phyloP scores from a whole-genome alignment of 2,888 invertebrate genomes.

The Drosophila koepferae region DNA sequence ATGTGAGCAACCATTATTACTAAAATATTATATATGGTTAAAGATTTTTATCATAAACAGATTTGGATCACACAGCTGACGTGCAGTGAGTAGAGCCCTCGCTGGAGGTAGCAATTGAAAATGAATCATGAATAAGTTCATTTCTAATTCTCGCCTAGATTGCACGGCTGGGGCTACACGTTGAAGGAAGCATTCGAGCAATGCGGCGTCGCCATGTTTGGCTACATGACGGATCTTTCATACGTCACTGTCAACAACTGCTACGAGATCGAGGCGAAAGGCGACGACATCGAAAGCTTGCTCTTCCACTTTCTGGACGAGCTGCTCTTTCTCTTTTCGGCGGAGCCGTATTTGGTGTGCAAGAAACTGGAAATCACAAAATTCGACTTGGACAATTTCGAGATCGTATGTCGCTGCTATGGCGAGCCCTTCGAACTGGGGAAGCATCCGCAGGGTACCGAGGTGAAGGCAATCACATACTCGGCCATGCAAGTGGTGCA shows the following conservation, averaged over 20 bases:
- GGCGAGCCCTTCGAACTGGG: conserved; percentile 97
- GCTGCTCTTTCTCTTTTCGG: conserved; percentile 95
- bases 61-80: conserved; percentile 98
- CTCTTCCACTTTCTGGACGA: conserved; percentile 98
- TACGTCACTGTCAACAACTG: conserved; percentile 92
- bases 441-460: conserved; percentile 98
- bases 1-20: conserved; percentile 88
- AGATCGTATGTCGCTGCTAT: conserved; percentile 92
- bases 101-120: background rate
- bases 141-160: conserved; percentile 85
- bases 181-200: conserved; percentile 97
- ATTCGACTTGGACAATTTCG: conserved; percentile 93
- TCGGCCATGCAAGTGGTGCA: conserved; percentile 98
- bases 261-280: conserved; percentile 93
- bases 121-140: background rate
- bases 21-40: conserved; percentile 2
- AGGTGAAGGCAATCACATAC: conserved; percentile 99
- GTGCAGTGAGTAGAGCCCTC: conserved; percentile 93
- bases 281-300: conserved; percentile 94
- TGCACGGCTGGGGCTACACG: conserved; percentile 96
- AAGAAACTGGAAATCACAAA: conserved; percentile 94
- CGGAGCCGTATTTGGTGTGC: conserved; percentile 95
- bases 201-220: conserved; percentile 98
- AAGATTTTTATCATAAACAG: conserved; percentile 85
- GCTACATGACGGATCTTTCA: conserved; percentile 97